phyloP scores from a whole-genome alignment of 2,113 vertebrate species.

The Tachuris rubrigastra region DNA sequence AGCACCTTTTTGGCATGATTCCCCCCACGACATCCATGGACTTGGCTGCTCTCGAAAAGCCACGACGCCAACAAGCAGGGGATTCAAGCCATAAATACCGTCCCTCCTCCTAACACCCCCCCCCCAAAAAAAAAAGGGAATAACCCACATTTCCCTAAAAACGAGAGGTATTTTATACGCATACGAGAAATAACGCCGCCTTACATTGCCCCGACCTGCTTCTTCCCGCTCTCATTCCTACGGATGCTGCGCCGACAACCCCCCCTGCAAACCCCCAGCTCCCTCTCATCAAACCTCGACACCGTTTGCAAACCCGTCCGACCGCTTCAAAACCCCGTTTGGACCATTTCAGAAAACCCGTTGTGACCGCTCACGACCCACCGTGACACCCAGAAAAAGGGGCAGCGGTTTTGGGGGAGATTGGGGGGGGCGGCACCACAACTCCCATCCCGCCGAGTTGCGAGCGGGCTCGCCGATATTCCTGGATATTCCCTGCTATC shows the following conservation, averaged over 20 bases:
- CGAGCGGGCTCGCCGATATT: not conserved
- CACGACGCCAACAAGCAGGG: constrained; percentile 21
- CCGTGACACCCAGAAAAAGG: not conserved
- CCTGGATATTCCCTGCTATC: not conserved
- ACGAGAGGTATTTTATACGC: not conserved
- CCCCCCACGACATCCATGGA: not conserved
- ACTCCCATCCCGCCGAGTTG: not conserved
- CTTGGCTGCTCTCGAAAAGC: constrained; percentile 40
- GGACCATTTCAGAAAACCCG: not conserved
- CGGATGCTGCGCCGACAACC: not conserved
- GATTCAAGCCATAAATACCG: not conserved
- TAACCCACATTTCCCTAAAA: not conserved
- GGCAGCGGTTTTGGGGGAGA: not conserved
- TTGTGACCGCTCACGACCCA: too few species aligned
- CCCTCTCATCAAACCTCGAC: not conserved
- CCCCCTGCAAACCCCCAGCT: not conserved
- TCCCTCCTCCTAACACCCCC: too few species aligned
- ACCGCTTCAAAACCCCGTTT: fast-evolving
- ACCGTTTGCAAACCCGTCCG: not conserved
- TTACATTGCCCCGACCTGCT: constrained; percentile 1
- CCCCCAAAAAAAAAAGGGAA: too few species aligned
- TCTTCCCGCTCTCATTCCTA: not conserved
- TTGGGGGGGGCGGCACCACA: not conserved
- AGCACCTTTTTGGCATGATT: constrained; percentile 48
- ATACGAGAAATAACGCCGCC: not conserved